Evolutionary conservation across 1,140 invertebrate genomes (phyloP), one percentile per base, ranked within the genome.

Genomic region (Leucophenga varia): DNA sequence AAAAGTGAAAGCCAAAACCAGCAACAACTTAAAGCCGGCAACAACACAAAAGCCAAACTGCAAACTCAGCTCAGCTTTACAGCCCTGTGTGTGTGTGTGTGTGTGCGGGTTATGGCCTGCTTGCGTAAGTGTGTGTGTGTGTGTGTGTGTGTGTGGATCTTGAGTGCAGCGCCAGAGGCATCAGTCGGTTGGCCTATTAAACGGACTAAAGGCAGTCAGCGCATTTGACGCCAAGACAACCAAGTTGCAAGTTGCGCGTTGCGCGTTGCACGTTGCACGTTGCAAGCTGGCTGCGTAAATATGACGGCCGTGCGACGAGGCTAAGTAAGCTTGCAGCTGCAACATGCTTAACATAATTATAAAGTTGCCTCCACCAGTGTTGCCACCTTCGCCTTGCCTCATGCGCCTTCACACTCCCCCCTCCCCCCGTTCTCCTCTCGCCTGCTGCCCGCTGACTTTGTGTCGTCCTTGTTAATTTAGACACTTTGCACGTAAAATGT

Each of bases 271-370:
- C n/a, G n/a, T n/a, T n/a, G n/a, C n/a, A n/a, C n/a, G n/a, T n/a
- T n/a, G n/a, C n/a, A n/a, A n/a, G n/a, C n/a, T n/a, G n/a, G n/a
- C n/a, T 28, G 50, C 43, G 41, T 37, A 55, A 57, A 57, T 54
- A 52, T 47, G 53, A 54, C 49, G 41, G 49, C 28, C 55, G 40
- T 55, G 49, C 46, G n/a, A n/a, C 37, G 36, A 31, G 45, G 43
- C 55, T 48, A 61, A 61, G 57, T 55, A 61, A 55, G 55, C 47
- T 34, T 35, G 38, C 47, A 42, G 49, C 52, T 46, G 47, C 36
- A 67, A 57, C 56, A 67, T 63, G 56, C 64, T 68, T 67, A 67
- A 64, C 63, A 67, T 67, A 67, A 67, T 67, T 67, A 68, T 68
- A 67, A 67, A 67, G 55, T 65, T 65, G n/a, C n/a, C n/a, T n/a